Evolutionary conservation across 2,113 vertebrate genomes (phyloP).

Genomic region (Aegotheles bennettii): DNA sequence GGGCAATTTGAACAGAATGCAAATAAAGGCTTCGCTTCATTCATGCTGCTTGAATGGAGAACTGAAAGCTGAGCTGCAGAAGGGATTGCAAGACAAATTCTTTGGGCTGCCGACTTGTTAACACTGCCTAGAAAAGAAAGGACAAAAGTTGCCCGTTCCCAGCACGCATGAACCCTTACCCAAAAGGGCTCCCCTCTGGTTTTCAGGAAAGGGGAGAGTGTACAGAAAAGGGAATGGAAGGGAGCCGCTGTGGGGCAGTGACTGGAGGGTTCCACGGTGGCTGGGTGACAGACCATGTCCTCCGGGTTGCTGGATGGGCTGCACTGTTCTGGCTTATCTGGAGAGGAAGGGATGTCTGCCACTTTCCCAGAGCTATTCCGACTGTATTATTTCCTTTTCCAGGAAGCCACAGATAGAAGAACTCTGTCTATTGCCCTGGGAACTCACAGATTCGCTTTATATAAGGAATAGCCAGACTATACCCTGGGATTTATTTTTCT

Average conservation of each 20-base stretch:
- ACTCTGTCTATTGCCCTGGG: not conserved
- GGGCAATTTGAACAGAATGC: slow-evolving; percentile 71
- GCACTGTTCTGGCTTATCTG: not conserved
- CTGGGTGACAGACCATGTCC: not conserved
- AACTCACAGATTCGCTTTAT: not conserved
- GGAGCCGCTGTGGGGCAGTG: accelerated
- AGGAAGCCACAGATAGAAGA: not conserved
- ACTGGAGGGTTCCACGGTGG: accelerated
- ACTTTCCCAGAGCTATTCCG: not conserved
- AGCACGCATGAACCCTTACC: not conserved
- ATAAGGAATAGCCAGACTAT: not conserved
- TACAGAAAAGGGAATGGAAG: not conserved
- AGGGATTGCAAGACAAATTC: slow-evolving; percentile 46
- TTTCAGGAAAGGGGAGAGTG: not conserved
- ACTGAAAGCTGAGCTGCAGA: slow-evolving; percentile 46
- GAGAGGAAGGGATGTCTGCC: slow-evolving; percentile 16
- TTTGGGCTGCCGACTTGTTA: slow-evolving; percentile 31
- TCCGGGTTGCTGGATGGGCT: not conserved
- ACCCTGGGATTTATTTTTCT: not conserved
- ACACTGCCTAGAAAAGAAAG: slow-evolving; percentile 38
- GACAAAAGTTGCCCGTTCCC: not conserved
- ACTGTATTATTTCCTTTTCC: slow-evolving; percentile 30
- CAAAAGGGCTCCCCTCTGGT: not conserved
- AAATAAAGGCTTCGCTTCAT: slow-evolving; percentile 67
- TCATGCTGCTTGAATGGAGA: slow-evolving; percentile 59